Base-by-base conservation (phyloP, 2,888 invertebrate species). In the Lycia hirtaria region DNA sequence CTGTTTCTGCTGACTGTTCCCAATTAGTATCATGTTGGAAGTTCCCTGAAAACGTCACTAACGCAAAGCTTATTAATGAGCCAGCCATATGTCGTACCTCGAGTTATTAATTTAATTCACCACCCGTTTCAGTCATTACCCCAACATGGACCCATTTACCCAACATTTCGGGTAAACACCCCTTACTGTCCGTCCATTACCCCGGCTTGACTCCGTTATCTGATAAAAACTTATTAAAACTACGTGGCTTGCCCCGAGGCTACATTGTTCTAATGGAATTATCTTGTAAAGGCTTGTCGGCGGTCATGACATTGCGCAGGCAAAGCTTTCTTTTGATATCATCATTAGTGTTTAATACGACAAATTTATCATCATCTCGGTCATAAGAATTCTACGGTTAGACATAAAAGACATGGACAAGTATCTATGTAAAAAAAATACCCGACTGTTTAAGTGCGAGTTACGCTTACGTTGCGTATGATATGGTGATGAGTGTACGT, bases 211-310 rank as follows among this genome's bases (percentile, higher is more conserved):
- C 22, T 12, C 22, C 38, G 38, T 40, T 22, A 40, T 38, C 22
- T 40, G 38, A 40, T 40, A 9, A 40, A 22, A 40, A 40, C 22
- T 40, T 40, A 40, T 40, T 40, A 40, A 40, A 40, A 40, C 38
- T 40, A 40, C 38, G 38, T 22, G 38, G 22, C 38, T 35, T 20
- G 12, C 9, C 22, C 38, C 12, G 14, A 19, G 19, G 5, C 22
- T 22, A 7, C 38, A 7, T 22, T 10, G 22, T 12, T 40, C 9
- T 24, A 24, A 40, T 40, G 22, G 22, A 5, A 22, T 40, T 40
- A 14, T 1, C 22, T 12, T 40, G 38, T 37, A 15, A 0, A 9
- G 3, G 10, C 10, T 4, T 17, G n/a, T 26, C 1, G 4, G n/a
- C n/a, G n/a, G n/a, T n/a, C n/a, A n/a, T n/a, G n/a, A n/a, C n/a